These are phyloP conservation scores for Panopea generosa DNA, from an alignment of 2,888 invertebrate genomes.

Conservation along the genomic window DNA sequence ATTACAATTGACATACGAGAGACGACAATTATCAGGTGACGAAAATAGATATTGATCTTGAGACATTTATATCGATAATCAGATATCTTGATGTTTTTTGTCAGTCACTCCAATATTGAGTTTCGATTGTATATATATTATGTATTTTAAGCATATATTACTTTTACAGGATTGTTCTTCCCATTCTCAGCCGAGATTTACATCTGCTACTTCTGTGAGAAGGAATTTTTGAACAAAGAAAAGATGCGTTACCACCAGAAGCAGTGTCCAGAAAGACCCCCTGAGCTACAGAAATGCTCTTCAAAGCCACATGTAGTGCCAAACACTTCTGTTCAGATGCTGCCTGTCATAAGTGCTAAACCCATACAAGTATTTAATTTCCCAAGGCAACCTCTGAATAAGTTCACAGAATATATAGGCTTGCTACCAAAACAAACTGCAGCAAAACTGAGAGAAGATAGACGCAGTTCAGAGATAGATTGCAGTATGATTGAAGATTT, in stretches of 20 bases:
- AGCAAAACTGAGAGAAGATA: slow-evolving; percentile 63
- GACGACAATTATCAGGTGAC: no score
- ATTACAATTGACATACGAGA: no score
- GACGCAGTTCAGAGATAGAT: slow-evolving; percentile 73
- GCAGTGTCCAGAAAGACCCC: slow-evolving; percentile 68
- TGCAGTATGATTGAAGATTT: slow-evolving; percentile 69
- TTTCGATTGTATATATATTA: no score
- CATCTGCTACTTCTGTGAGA: slow-evolving; percentile 81
- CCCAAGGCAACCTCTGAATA: slow-evolving; percentile 25
- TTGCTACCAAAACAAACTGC: slow-evolving; percentile 74
- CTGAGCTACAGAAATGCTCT: slow-evolving; percentile 50
- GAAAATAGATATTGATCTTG: no score
- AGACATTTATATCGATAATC: no score
- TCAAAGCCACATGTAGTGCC: slow-evolving; percentile 26
- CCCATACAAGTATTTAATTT: neutral
- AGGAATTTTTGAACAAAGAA: slow-evolving; percentile 74
- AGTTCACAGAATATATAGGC: slow-evolving; percentile 61
- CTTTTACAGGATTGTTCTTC: slow-evolving; percentile 48
- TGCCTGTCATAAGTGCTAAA: slow-evolving; percentile 47
- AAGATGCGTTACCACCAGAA: slow-evolving; percentile 75
- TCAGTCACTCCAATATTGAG: no score
- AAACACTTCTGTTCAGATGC: slow-evolving; percentile 27
- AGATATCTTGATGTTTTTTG: no score
- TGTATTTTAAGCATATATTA: no score
- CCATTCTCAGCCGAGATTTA: slow-evolving; percentile 74